Base-by-base conservation (phyloP, 2,113 vertebrate genomes). In the Cathartes aura region DNA sequence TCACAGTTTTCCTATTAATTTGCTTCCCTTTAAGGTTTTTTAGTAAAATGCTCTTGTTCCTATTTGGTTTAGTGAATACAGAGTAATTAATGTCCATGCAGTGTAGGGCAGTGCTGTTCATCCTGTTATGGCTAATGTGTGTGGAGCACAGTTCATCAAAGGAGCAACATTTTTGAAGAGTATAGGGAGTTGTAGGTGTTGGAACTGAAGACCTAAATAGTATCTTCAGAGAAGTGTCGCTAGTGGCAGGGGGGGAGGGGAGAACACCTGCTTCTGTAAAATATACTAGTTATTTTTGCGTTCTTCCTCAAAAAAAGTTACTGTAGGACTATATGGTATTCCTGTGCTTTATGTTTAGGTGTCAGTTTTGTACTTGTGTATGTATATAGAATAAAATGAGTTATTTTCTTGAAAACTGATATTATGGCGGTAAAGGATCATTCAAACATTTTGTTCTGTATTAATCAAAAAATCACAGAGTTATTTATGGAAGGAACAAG, bases 81-180 rank as follows among this genome's bases (percentile, higher is more conserved):
- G 56, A 79, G 40, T 71, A 66, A 52, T 48, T 55, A 43, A 40
- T 62, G 17, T n/a, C 72, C 10, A 4, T 11, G 11, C 58, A 40
- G 38, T 2, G 4, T 50, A 70, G 26, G 22, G 20, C 26, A 73
- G 29, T 32, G 52, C 40, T 60, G 21, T 64, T 76, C 13, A 26
- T 60, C 23, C 26, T 68, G 11, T 45, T 71, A 32, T 0, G 11
- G 38, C n/a, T 58, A 21, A 7, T 18, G 29, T 40, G 24, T 0
- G 0, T 73, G 52, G 47, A 66, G 21, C 9, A 12, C 34, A 38
- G 9, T 27, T 84, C 18, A 29, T 73, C 34, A 9, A 30, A 56
- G 29, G n/a, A 27, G 9, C 16, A 20, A 8, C 12, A 0, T 19
- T 73, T 64, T 20, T 30, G 5, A 76, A 32, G 18, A 56, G 12